Evolutionary conservation across 2,113 vertebrate species (phyloP).

Genomic region (Puma concolor): DNA sequence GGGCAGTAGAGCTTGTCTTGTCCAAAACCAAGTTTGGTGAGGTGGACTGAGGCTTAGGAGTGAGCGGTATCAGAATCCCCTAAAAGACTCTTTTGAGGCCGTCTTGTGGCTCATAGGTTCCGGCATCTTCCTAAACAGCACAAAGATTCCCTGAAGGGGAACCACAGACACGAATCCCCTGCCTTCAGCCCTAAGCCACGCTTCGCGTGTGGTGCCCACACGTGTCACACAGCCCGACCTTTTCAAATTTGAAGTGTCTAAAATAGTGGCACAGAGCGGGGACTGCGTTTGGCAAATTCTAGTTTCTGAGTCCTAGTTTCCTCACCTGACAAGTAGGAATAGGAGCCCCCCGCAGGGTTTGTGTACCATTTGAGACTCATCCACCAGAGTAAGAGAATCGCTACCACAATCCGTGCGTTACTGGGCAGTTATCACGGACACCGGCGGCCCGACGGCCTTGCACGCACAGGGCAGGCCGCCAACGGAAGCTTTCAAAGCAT

Average conservation of each 20-base stretch:
- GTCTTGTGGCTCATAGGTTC: neutral
- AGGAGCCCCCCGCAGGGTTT: neutral
- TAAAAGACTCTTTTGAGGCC: neutral
- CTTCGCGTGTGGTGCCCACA: neutral
- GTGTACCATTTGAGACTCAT: accelerated
- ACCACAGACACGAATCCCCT: too few species aligned
- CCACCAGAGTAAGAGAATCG: neutral
- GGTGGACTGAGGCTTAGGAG: neutral
- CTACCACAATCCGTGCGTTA: accelerated
- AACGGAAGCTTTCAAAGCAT: neutral
- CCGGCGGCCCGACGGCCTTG: neutral
- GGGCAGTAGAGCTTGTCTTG: neutral
- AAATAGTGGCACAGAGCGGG: neutral
- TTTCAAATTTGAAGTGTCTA: neutral
- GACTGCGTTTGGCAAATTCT: neutral
- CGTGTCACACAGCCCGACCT: neutral
- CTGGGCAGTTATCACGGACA: too few species aligned
- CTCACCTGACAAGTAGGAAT: neutral
- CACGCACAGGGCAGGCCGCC: neutral
- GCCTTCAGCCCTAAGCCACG: neutral
- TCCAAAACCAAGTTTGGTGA: neutral
- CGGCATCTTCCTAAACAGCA: neutral
- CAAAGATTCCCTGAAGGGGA: neutral
- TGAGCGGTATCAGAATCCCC: neutral
- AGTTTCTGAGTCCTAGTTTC: neutral